phyloP scores from a whole-genome alignment of 1,140 invertebrate genomes.

The Penaeus vannamei region DNA sequence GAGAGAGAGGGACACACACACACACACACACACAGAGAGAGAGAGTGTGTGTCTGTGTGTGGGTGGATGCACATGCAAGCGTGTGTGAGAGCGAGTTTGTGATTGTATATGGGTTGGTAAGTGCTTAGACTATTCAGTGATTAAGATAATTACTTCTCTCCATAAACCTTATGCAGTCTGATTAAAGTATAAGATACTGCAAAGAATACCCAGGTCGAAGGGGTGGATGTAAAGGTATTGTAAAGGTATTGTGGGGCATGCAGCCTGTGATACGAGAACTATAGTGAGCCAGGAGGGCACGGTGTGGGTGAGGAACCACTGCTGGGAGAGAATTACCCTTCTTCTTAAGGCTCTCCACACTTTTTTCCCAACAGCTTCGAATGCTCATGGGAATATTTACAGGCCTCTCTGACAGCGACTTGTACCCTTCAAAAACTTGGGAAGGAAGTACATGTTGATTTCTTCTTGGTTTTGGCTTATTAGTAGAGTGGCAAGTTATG shows the following conservation, averaged over 20 bases:
- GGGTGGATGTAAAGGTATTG: constrained; percentile 54
- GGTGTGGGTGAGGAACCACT: constrained; percentile 53
- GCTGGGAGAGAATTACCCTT: constrained; percentile 36
- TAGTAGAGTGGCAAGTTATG: constrained; percentile 41
- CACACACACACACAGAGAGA: no score
- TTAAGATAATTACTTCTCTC: no score
- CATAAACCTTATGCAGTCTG: no score
- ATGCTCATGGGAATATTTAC: constrained; percentile 54
- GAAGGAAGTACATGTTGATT: constrained; percentile 25
- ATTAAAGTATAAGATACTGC: constrained; percentile 56
- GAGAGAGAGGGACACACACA: no score
- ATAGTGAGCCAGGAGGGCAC: constrained; percentile 45
- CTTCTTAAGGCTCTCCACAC: constrained; percentile 43
- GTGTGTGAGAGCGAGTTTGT: no score
- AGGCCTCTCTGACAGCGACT: constrained; percentile 46
- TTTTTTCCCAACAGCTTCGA: constrained; percentile 54
- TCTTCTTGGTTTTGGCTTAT: constrained; percentile 56
- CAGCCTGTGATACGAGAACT: constrained; percentile 57
- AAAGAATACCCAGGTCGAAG: constrained; percentile 58
- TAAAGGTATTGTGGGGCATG: constrained; percentile 65
- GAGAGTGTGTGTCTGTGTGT: no score
- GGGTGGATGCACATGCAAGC: no score
- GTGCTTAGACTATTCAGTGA: no score
- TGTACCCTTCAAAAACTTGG: constrained; percentile 48
- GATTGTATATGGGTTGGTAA: no score